Evolutionary conservation across 2,888 invertebrate genomes (phyloP).

Genomic region (Aproaerema taeniolella): DNA sequence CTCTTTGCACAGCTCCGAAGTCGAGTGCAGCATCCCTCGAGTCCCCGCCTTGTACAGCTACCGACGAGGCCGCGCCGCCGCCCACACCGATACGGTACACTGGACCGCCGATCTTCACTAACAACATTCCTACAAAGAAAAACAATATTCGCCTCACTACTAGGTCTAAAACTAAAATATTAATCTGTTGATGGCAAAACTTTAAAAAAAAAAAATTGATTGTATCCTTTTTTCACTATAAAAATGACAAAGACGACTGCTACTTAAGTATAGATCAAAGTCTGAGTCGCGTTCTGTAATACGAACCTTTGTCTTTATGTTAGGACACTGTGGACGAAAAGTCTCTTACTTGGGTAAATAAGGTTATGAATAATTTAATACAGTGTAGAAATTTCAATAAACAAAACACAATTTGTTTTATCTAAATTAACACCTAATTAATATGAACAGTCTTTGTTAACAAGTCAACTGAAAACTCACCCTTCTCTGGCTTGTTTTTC

Average conservation of each 20-base stretch:
- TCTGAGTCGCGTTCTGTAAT: too few species aligned
- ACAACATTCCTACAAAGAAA: conserved; percentile 84
- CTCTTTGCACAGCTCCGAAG: conserved; percentile 97
- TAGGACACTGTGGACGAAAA: too few species aligned
- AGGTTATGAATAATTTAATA: background rate
- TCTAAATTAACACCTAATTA: too few species aligned
- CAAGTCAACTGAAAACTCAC: conserved; percentile 44
- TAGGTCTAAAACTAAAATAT: too few species aligned
- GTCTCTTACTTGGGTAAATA: too few species aligned
- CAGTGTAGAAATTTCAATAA: background rate
- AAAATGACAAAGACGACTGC: too few species aligned
- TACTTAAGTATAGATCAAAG: too few species aligned
- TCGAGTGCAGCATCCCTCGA: conserved; percentile 88
- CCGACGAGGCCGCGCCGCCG: conserved; percentile 98
- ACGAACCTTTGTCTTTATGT: background rate
- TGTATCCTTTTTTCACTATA: background rate
- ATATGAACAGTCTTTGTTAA: conserved; percentile 8
- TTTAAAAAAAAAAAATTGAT: background rate
- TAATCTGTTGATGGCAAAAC: too few species aligned
- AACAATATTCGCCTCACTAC: too few species aligned
- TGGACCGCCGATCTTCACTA: conserved; percentile 97
- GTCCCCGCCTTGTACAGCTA: conserved; percentile 90
- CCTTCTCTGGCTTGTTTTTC: conserved; percentile 86
- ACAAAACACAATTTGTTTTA: background rate
- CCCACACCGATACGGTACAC: conserved; percentile 99